Conservation (phyloP, 2,113 vertebrate genomes). For the Malurus alboscapulatus region DNA sequence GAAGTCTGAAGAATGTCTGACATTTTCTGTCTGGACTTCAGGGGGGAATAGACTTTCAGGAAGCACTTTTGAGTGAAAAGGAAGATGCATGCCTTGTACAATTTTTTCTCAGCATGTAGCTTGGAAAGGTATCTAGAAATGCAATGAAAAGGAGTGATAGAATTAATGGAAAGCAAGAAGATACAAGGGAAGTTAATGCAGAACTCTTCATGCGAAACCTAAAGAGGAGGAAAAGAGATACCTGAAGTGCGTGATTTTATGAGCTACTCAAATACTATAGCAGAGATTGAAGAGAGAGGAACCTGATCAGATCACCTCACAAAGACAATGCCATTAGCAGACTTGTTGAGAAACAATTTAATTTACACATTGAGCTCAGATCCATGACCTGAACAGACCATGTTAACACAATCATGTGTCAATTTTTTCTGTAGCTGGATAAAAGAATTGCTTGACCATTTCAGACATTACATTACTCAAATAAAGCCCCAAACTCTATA, state of each 20-base stretch:
- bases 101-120: not conserved
- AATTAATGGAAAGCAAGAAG: not conserved
- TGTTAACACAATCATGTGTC: not conserved
- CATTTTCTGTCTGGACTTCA: not conserved
- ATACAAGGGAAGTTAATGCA: not conserved
- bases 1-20: not conserved
- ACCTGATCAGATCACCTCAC: not conserved
- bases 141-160: not conserved
- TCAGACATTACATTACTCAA: constrained; percentile 17
- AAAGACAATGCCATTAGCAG: not conserved
- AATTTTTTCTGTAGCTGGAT: not conserved
- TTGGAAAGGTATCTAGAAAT: not conserved
- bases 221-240: not conserved
- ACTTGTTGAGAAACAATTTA: not conserved
- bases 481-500: not conserved
- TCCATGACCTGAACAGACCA: not conserved
- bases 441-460: not conserved
- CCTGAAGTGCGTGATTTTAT: not conserved
- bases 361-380: not conserved
- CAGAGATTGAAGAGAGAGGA: not conserved
- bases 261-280: not conserved
- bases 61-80: not conserved
- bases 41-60: not conserved
- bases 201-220: not conserved
- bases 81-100: not conserved